These are phyloP conservation scores for Dyspetes luteomarginatus DNA, from an alignment of 2,888 invertebrate species.

Conservation along the genomic window DNA sequence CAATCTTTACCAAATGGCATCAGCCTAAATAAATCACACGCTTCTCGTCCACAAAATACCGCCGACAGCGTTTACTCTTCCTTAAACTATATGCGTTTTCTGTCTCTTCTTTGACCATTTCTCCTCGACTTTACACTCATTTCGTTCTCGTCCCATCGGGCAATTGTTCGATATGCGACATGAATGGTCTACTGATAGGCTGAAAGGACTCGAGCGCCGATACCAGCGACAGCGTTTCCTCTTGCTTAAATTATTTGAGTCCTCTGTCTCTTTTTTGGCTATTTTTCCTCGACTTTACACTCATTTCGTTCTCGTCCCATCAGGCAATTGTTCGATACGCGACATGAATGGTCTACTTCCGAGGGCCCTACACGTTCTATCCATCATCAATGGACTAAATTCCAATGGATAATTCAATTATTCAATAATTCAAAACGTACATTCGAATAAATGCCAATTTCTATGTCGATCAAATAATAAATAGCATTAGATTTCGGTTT, in stretches of 20 bases:
- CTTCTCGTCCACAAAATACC: constrained; percentile 36
- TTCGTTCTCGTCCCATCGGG: constrained; percentile 40
- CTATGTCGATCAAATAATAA: neutral
- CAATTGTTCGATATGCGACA: constrained; percentile 17
- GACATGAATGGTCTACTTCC: neutral
- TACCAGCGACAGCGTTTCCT: constrained; percentile 40
- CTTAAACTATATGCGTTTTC: neutral
- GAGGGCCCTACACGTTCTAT: neutral
- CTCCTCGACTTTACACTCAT: constrained; percentile 25
- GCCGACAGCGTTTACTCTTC: constrained; percentile 40
- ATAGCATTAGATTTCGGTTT: neutral
- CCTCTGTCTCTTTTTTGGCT: neutral
- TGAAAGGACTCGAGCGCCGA: too few species aligned
- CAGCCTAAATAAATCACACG: constrained; percentile 62
- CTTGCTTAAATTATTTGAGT: neutral
- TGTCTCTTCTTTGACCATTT: neutral
- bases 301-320: constrained; percentile 44
- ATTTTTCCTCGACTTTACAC: constrained; percentile 9
- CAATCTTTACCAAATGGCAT: constrained; percentile 48
- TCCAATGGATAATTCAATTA: neutral
- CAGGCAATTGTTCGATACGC: constrained; percentile 24
- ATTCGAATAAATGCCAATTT: neutral
- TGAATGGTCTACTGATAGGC: neutral
- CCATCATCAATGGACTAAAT: neutral
- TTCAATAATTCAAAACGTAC: neutral